These are phyloP conservation scores for Acanthosepion pharaonis DNA, from an alignment of 2,888 invertebrate genomes.

Conservation along the genomic window DNA sequence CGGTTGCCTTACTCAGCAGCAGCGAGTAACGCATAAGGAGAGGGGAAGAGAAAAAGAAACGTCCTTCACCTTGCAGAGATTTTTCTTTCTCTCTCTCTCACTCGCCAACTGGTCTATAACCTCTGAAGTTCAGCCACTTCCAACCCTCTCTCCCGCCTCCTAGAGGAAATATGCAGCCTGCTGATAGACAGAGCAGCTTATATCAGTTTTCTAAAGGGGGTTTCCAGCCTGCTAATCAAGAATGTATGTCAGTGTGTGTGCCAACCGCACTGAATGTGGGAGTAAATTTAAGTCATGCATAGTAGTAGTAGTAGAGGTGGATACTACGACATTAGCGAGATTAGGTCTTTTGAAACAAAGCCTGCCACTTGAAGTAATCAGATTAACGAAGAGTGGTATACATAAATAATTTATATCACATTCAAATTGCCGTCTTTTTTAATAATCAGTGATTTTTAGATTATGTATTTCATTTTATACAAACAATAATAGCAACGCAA, in stretches of 20 bases:
- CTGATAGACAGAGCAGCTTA: neutral
- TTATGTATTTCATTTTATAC: too few relatives aligned
- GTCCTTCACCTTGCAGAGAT: neutral
- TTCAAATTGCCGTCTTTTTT: neutral
- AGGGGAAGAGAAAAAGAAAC: neutral
- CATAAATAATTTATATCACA: neutral
- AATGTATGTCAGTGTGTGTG: slow-evolving; percentile 21
- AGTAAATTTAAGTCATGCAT: neutral
- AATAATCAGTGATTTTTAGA: too few relatives aligned
- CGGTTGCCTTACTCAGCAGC: neutral
- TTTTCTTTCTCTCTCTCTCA: neutral
- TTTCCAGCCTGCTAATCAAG: slow-evolving; percentile 9
- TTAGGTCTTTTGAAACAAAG: slow-evolving; percentile 11
- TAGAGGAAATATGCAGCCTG: slow-evolving; percentile 18
- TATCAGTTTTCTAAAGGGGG: neutral
- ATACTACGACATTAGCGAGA: neutral
- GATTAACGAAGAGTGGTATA: neutral
- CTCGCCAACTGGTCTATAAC: neutral
- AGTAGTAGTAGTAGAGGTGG: neutral
- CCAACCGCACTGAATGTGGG: neutral
- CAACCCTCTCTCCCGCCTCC: neutral
- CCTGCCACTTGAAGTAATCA: neutral
- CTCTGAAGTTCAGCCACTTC: too few relatives aligned
- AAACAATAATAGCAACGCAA: too few relatives aligned
- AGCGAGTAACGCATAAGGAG: neutral